Evolutionary conservation across 2,888 invertebrate genomes (phyloP).

Genomic region (Tipula confusa): DNA sequence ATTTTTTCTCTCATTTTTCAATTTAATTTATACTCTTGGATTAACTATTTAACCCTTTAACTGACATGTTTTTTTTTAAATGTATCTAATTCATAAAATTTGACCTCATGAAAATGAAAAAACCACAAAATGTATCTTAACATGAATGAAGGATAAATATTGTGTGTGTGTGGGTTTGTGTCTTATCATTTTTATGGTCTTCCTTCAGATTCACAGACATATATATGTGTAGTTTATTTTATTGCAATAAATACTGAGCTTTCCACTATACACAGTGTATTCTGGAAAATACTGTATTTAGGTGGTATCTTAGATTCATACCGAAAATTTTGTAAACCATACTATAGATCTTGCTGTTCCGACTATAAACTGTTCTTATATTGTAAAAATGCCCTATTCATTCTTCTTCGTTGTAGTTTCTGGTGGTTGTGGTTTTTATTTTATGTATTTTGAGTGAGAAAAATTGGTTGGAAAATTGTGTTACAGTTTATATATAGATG

Average conservation of each 20-base stretch:
- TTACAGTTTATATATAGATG: not conserved
- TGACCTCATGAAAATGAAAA: not conserved
- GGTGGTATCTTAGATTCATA: too few relatives aligned
- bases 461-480: constrained; percentile 6
- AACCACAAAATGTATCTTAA: not conserved
- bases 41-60: not conserved
- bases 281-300: too few relatives aligned
- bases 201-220: not conserved
- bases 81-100: not conserved
- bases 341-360: too few relatives aligned
- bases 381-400: not conserved
- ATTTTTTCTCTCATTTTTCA: not conserved
- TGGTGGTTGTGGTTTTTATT: constrained; percentile 5
- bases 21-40: not conserved
- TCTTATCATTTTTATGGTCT: not conserved
- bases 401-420: not conserved
- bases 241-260: not conserved
- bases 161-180: not conserved
- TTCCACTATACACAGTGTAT: not conserved
- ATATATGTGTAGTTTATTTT: not conserved
- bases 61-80: not conserved
- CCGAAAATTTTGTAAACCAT: too few relatives aligned
- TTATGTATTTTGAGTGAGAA: not conserved
- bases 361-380: not conserved
- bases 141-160: not conserved